A percentile compares a stretch with the other conserved stretches of the same genome.
phyloP scores from a whole-genome alignment of 2,113 vertebrate genomes.

The Pimephales promelas region DNA sequence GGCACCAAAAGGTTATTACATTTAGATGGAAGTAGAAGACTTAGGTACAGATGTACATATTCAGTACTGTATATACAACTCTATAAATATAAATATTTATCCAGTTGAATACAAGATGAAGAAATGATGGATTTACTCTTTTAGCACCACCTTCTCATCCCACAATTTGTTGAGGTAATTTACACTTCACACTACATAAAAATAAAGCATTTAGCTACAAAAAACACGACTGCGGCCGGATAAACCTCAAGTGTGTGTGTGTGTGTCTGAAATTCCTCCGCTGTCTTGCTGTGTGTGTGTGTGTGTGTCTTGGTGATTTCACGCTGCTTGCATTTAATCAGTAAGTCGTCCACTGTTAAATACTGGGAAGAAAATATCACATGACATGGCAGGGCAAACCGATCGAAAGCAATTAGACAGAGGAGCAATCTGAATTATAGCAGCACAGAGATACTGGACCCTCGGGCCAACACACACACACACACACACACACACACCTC shows the following conservation, averaged over 20 bases:
- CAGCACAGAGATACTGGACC: slow-evolving; percentile 28
- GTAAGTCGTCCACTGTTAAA: slow-evolving; percentile 74
- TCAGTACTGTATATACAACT: too few species aligned
- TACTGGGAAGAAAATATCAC: slow-evolving; percentile 75
- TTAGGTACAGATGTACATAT: too few species aligned
- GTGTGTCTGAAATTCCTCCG: slow-evolving; percentile 18
- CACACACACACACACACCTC: slow-evolving; percentile 37
- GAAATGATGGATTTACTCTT: too few species aligned
- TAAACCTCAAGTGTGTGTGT: slow-evolving; percentile 18
- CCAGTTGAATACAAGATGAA: too few species aligned
- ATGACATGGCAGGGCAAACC: slow-evolving; percentile 62
- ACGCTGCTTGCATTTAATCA: slow-evolving; percentile 74
- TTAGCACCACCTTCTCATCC: too few species aligned
- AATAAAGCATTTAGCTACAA: too few species aligned
- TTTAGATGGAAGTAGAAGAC: too few species aligned
- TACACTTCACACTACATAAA: too few species aligned
- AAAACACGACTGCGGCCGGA: too few species aligned
- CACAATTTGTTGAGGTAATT: too few species aligned
- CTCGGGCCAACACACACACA: slow-evolving; percentile 41
- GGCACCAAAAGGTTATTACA: too few species aligned
- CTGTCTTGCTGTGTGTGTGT: slow-evolving; percentile 11
- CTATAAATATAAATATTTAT: too few species aligned
- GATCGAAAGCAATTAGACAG: slow-evolving; percentile 76
- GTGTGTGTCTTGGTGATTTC: slow-evolving; percentile 64
- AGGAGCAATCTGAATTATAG: slow-evolving; percentile 55